phyloP scores from a whole-genome alignment of 2,113 vertebrate species.

The Solea senegalensis region DNA sequence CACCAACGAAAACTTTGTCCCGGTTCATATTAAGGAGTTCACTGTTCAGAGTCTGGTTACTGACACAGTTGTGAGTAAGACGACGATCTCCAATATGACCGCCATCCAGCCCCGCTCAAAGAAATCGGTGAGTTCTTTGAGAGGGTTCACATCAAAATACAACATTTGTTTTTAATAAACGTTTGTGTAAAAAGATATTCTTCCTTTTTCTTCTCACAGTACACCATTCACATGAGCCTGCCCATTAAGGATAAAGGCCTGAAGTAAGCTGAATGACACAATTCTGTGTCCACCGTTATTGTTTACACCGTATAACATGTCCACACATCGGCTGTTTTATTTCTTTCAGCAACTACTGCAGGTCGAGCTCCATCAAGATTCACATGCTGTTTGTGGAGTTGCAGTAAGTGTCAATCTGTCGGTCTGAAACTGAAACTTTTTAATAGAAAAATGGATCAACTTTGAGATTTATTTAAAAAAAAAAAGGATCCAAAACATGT shows the following conservation, averaged over 20 bases:
- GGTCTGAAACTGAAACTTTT: neutral
- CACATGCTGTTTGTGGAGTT: constrained; percentile 87
- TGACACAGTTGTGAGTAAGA: constrained; percentile 77
- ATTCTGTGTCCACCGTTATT: neutral
- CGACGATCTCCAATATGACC: constrained; percentile 72
- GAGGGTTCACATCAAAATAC: neutral
- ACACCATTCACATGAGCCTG: constrained; percentile 52
- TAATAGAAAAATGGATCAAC: neutral
- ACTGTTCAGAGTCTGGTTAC: constrained; percentile 81
- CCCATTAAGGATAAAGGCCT: constrained; percentile 65
- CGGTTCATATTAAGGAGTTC: constrained; percentile 76
- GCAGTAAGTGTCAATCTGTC: constrained; percentile 86
- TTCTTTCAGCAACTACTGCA: constrained; percentile 85
- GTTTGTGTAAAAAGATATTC: neutral
- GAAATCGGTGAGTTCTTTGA: constrained; percentile 75
- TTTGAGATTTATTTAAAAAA: no score
- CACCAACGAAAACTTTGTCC: constrained; percentile 87
- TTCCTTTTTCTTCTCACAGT: constrained; percentile 48
- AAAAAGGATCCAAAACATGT: no score
- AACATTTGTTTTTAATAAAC: neutral
- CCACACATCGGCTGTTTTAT: neutral
- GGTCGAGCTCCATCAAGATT: constrained; percentile 80
- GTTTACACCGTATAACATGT: neutral
- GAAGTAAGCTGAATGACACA: constrained; percentile 57
- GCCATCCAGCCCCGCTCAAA: constrained; percentile 72